phyloP scores from a whole-genome alignment of 2,113 vertebrate genomes.

The Xenus cinereus region DNA sequence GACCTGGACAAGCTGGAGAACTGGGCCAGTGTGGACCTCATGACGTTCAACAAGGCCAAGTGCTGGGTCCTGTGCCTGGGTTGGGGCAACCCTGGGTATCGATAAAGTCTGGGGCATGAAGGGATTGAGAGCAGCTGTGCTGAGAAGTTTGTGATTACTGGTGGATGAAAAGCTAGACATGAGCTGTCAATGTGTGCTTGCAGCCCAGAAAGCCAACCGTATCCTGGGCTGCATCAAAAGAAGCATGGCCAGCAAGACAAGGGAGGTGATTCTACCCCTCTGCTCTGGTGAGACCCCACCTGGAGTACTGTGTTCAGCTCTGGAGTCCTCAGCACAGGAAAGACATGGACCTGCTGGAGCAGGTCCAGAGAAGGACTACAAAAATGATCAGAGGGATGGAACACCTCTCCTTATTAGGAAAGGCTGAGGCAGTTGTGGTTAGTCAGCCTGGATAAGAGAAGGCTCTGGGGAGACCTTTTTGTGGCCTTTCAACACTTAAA shows the following conservation, averaged over 20 bases:
- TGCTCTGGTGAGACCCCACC: not conserved
- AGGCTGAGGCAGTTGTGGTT: not conserved
- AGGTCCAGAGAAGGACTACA: not conserved
- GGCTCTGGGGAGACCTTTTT: fast-evolving
- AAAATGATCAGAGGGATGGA: not conserved
- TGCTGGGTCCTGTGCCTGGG: not conserved
- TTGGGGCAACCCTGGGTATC: fast-evolving
- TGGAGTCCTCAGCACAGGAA: not conserved
- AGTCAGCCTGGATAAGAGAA: not conserved
- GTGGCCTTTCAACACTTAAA: not conserved
- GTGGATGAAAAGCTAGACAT: not conserved
- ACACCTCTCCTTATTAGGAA: not conserved
- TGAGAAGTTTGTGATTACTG: fast-evolving
- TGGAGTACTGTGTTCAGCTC: not conserved
- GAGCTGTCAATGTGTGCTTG: fast-evolving
- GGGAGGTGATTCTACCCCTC: not conserved
- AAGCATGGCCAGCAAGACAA: fast-evolving
- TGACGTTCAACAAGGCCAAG: not conserved
- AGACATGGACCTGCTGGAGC: not conserved
- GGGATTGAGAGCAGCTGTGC: not conserved
- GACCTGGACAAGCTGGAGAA: not conserved
- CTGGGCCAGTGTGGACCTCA: not conserved
- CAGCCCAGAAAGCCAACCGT: fast-evolving
- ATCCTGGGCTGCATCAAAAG: not conserved
- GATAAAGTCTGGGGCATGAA: fast-evolving